Percentiles rank a stretch among this genome's conserved stretches.
phyloP scores from a whole-genome alignment of 2,113 vertebrate species.

The Barnardius zonarius region DNA sequence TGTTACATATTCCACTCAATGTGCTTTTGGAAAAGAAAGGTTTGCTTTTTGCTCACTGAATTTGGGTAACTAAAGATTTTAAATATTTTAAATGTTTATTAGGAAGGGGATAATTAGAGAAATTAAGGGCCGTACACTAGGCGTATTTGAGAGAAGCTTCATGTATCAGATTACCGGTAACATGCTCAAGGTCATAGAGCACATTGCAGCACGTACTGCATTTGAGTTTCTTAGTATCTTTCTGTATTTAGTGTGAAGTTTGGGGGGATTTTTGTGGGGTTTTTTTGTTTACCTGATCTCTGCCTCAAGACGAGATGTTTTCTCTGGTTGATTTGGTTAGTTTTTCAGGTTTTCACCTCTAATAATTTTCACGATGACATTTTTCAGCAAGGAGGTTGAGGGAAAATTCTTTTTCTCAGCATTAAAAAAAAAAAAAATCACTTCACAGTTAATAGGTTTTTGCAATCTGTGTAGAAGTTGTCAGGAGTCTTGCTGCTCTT shows the following conservation, averaged over 20 bases:
- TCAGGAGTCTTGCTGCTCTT: neutral
- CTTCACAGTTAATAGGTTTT: neutral
- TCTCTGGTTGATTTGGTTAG: fast-evolving
- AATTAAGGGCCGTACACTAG: neutral
- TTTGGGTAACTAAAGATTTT: neutral
- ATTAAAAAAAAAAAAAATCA: neutral
- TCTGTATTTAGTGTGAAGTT: neutral
- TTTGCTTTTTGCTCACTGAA: neutral
- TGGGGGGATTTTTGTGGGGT: neutral
- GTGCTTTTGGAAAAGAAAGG: neutral
- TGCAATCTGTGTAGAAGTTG: neutral
- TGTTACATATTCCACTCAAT: neutral
- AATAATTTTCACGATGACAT: neutral
- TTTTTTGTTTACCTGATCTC: neutral
- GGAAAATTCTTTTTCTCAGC: neutral
- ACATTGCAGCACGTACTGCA: neutral
- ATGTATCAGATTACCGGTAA: neutral
- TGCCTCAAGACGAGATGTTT: neutral
- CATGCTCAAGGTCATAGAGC: neutral
- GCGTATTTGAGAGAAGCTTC: neutral
- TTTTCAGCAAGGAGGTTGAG: neutral
- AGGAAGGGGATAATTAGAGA: neutral
- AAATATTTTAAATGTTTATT: neutral
- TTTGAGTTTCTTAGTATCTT: neutral
- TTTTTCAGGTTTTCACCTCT: neutral